phyloP scores from a whole-genome alignment of 2,888 invertebrate species.

The Heteropelma amictum region DNA sequence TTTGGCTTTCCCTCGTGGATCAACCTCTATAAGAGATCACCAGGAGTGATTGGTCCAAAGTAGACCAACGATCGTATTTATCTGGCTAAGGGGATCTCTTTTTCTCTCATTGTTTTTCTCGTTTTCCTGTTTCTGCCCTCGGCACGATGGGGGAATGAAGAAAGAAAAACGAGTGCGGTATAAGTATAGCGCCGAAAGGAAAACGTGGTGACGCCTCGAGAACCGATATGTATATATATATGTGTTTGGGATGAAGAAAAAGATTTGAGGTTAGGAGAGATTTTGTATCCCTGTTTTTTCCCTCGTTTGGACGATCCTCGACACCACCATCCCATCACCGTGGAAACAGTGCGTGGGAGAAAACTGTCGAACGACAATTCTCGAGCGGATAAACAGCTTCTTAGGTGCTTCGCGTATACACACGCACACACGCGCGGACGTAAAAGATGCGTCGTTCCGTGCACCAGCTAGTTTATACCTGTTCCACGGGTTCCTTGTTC shows the following conservation, averaged over 20 bases:
- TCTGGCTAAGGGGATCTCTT: constrained; percentile 52
- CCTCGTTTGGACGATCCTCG: constrained; percentile 39
- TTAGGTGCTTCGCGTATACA: constrained; percentile 7
- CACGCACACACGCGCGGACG: not conserved
- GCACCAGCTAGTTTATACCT: constrained; percentile 46
- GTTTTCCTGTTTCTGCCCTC: not conserved
- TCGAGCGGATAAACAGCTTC: constrained; percentile 41
- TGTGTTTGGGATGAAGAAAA: constrained; percentile 28
- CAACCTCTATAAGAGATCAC: constrained; percentile 51
- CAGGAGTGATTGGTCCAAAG: constrained; percentile 59
- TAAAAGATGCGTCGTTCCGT: constrained; percentile 12
- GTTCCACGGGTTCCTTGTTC: constrained; percentile 40
- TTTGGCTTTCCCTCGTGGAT: constrained; percentile 39
- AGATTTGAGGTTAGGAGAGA: constrained; percentile 38
- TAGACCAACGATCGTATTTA: constrained; percentile 61
- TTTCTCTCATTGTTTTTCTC: not conserved
- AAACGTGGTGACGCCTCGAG: constrained; percentile 46
- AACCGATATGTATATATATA: not conserved
- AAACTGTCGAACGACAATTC: constrained; percentile 45
- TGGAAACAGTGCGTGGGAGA: constrained; percentile 45
- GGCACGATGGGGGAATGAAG: constrained; percentile 51
- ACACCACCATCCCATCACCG: constrained; percentile 33
- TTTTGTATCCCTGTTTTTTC: constrained; percentile 34
- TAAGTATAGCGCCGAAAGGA: constrained; percentile 25
- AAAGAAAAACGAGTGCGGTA: constrained; percentile 58